Evolutionary conservation across 2,113 vertebrate species (phyloP), one percentile per base, ranked within the genome.

Genomic region (Tachysurus vachellii): DNA sequence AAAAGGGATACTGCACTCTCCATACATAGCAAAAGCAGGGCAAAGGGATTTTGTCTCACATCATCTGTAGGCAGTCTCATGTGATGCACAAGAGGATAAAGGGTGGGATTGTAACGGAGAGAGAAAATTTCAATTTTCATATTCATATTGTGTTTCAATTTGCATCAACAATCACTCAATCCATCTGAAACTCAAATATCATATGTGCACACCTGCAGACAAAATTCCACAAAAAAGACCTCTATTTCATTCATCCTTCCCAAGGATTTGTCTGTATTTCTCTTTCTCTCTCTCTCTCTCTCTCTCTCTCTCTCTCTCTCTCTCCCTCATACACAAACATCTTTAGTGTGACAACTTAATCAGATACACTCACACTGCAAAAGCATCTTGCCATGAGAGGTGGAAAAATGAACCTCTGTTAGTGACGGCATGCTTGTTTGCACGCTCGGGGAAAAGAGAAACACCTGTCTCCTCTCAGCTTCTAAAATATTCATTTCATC

Each of bases 331-430:
- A 89, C 57, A 80, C 76, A 87, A 76, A 88, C 85, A 92, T 88
- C 87, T 91, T 90, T 82, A 76, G 75, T 66, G 85, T 89, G 88
- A 91, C 87, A 89, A 83, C 88, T 92, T 93, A 93, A 93, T 93
- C 90, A 90, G 88, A 88, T 86, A 87, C 85, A 90, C 87, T 75
- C 64, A 79, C 75, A 88, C 10, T 13, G 61, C 62, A 68, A 62
- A 80, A 42, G 28, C 54, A 80, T 11, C 28, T 68, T 36, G 28
- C 56, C 53, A 53, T 66, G 11, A 23, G 19, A 80, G 62, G 50
- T 59, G 54, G 28, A 80, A 80, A 80, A 68, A 80, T 54, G 62
- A 64, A 59, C 21, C 59, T 36, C 16, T 62, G 82, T 62, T 31
- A 50, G 82, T 3, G n/a, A 80, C 17, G 31, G 56, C 19, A 70